Conservation (phyloP, 2,797 vertebrate genomes). For the Dallia pectoralis region DNA sequence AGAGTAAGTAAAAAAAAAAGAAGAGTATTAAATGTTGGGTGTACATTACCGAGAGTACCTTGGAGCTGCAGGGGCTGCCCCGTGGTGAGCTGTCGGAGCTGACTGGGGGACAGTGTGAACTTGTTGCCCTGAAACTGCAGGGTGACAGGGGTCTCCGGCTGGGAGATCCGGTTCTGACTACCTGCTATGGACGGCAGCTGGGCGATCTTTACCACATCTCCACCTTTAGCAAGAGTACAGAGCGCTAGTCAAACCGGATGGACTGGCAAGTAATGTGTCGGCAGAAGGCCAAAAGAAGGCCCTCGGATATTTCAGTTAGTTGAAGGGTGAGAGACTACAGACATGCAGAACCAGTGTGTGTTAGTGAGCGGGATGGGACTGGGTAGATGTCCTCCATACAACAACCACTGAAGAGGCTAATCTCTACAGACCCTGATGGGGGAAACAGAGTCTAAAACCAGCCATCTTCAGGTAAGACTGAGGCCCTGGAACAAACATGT, state of each 20-base stretch:
- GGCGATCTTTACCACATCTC: conserved; percentile 87
- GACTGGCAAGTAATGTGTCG: not conserved
- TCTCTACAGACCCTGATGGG: conserved; percentile 48
- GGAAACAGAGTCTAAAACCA: conserved; percentile 40
- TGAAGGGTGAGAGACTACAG: conserved; percentile 59
- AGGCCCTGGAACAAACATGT: conserved; percentile 52
- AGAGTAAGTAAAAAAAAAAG: conserved; percentile 8
- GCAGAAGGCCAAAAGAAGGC: conserved; percentile 1
- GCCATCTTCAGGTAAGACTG: conserved; percentile 51
- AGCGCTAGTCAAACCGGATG: conserved; percentile 21
- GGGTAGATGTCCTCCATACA: conserved; percentile 50
- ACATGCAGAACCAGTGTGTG: conserved; percentile 83
- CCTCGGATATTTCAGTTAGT: conserved; percentile 67
- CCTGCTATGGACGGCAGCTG: conserved; percentile 85
- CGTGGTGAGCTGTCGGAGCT: conserved; percentile 95
- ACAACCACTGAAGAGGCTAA: conserved; percentile 51
- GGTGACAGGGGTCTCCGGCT: conserved; percentile 92
- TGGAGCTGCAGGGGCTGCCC: conserved; percentile 97
- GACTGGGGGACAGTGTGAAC: conserved; percentile 94
- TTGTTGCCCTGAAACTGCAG: conserved; percentile 99
- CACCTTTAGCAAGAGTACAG: conserved; percentile 72
- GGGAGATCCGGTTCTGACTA: conserved; percentile 82
- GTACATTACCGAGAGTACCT: conserved; percentile 82
- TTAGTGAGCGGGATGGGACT: conserved; percentile 66
- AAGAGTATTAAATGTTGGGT: conserved; percentile 43